Base-by-base conservation (phyloP, 2,888 invertebrate genomes). In the Dasysyrphus tricinctus region DNA sequence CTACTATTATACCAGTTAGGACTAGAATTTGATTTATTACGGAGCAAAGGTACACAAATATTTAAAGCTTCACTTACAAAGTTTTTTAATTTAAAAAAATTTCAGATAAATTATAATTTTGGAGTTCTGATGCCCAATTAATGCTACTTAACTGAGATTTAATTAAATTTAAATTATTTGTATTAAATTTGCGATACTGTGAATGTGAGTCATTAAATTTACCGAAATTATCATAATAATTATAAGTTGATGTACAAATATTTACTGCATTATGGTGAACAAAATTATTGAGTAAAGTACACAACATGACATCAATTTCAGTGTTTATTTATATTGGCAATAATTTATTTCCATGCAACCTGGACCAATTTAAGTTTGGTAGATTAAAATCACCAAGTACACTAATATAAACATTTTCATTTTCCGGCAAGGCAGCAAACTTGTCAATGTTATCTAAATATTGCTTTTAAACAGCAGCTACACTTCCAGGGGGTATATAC, bases 161-260 rank as follows among this genome's bases (percentile, higher is more conserved):
- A 37, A 59, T 59, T 37, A 59, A 59, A 19, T 59, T 59, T 16
- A 37, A 59, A 59, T 59, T 59, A 19, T 37, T 34, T 16, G 19
- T 19, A 37, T 59, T 16, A 59, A 56, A 56, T 56, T 56, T 56
- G 6, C 32, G 56, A 56, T n/a, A 14, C 12, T 9, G 34, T 9
- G 56, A 34, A 7, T n/a, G 14, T 8, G 11, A 29, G 7, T 24
- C 34, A 34, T 37, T 37, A 37, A 56, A 34, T 59, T 59, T 16
- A 59, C 16, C 37, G 16, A 11, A 59, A 37, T 37, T 59, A 59
- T 59, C 19, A 59, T 37, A 59, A 59, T 11, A n/a, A n/a, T n/a
- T 16, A 59, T 37, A 59, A 59, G 1, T 37, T 11, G 37, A 37
- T 37, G 37, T 59, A 37, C 24, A 54, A 29, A 54, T 5, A 29